Evolutionary conservation across 1,140 invertebrate species (phyloP), one percentile per base, ranked within the genome.

Genomic region (Drosophila parabipectinata): DNA sequence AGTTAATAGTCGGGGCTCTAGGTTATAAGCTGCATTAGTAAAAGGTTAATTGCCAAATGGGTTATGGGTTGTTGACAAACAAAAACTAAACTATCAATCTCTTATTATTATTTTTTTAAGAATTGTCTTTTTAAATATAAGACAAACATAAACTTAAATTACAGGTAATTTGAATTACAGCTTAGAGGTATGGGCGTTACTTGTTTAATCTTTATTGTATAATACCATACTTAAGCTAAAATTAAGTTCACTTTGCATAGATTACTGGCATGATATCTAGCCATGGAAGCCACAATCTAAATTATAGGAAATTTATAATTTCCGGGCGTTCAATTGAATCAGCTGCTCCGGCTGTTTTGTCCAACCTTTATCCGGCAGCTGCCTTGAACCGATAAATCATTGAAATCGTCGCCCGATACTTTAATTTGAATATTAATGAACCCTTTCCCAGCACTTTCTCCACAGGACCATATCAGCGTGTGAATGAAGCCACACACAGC

Each of bases 401-500:
- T 77, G 83, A 83, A 77, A 88, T 87, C 74, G 58, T 74, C 52
- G 58, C 52, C 55, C 28, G 15, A 50, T 58, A 77, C 81, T 84
- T 73, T 59, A 64, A 88, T 88, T 84, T 84, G 77, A 77, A 88
- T 88, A 88, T 88, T 88, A 88, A 88, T 88, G 83, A 88, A 88
- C 66, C 75, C 83, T 71, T 87, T 87, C 45, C 56, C 47, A 3
- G 55, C 75, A 79, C 82, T 87, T 88, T 88, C 83, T 69, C 75
- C 72, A 30, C 73, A 72, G 52, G 60, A 72, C 68, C 72, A 73
- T 88, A 87, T 87, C 83, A 88, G 76, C 83, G 83, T 88, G 83
- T 88, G 83, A 88, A 88, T 88, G 83, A 77, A 88, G 52, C 83
- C 83, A 88, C 83, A 88, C 83, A 48, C 15, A 44, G 28, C 1